Base-by-base conservation (phyloP, 1,140 invertebrate species). In the Drosophila baimaii region DNA sequence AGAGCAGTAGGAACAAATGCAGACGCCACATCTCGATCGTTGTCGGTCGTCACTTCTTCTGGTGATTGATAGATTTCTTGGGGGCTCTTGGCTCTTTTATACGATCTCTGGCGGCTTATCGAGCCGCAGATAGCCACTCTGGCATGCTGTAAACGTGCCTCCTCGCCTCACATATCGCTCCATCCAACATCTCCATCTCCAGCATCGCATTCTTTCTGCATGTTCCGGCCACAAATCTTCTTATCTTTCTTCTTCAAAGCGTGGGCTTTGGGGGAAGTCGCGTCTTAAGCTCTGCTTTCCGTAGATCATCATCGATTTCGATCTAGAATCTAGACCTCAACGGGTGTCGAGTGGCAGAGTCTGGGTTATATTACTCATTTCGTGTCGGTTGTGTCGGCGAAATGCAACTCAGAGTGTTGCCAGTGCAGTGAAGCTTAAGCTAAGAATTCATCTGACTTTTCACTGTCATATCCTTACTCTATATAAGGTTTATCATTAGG, bases 1-100 rank as follows among this genome's bases (percentile, higher is more conserved):
- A 83, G n/a, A 88, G 52, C 47, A 88, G 23, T 10, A 88, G 84
- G 17, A 89, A 89, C 21, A 89, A 62, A 31, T 88, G 84, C 46
- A 88, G 71, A 31, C 83, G 83, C 83, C 83, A 88, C 83, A 88
- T 85, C 9, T 62, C 44, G 57, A 39, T 52, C 5, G 37, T 47
- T 51, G 21, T 58, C 52, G 21, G 37, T 41, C 7, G 33, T 44
- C 19, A 44, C 17, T 39, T 27, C n/a, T n/a, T 39, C 52, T 29
- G 31, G 37, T 55, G 73, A 69, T 69, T 69, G 62, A 70, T 77
- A 65, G 44, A 75, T 64, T 54, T 41, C 43, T 17, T 12, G 2
- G 15, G 19, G 35, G 10, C 9, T 10, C 43, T n/a, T n/a, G n/a
- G 25, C 47, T 25, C 73, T 76, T 77, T 58, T 76, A 75, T 56